Evolutionary conservation across 2,797 vertebrate species (phyloP).

Genomic region (Sebastes reedi): DNA sequence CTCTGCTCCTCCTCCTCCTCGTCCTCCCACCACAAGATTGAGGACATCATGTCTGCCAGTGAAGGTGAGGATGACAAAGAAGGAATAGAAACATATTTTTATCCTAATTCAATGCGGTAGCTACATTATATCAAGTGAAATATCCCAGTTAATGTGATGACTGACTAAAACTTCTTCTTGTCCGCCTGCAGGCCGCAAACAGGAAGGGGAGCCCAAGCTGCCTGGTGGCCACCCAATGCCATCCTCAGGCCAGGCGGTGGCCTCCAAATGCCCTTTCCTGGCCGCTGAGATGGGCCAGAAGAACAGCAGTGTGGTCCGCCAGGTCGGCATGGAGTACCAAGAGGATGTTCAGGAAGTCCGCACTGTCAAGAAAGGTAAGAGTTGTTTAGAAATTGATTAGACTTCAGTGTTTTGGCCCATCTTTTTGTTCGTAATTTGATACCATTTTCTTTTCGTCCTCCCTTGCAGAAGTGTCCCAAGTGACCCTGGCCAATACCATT

Average conservation of each 20-base stretch:
- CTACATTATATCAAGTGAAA: background rate
- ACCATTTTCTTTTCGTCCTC: background rate
- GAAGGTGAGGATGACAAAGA: conserved; percentile 78
- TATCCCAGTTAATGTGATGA: background rate
- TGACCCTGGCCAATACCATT: conserved; percentile 48
- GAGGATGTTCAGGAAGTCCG: conserved; percentile 96
- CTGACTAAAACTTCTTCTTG: background rate
- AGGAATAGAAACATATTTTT: background rate
- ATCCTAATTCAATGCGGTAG: background rate
- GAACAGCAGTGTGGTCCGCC: conserved; percentile 90
- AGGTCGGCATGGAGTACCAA: conserved; percentile 92
- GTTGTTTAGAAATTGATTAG: background rate
- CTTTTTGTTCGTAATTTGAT: background rate
- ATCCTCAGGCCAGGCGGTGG: conserved; percentile 74
- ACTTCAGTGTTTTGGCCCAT: background rate
- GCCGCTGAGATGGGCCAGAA: conserved; percentile 94
- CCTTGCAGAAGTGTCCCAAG: conserved; percentile 80
- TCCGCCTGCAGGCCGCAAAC: conserved; percentile 51
- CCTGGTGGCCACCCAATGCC: conserved; percentile 79
- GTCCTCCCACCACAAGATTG: conserved; percentile 81
- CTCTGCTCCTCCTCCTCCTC: conserved; percentile 88
- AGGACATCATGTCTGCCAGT: conserved; percentile 71
- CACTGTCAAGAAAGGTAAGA: conserved; percentile 87
- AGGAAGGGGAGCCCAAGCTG: conserved; percentile 48
- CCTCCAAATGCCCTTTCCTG: conserved; percentile 95